These are phyloP conservation scores for Phortica variegata DNA, from an alignment of 1,140 invertebrate species.

Conservation along the genomic window DNA sequence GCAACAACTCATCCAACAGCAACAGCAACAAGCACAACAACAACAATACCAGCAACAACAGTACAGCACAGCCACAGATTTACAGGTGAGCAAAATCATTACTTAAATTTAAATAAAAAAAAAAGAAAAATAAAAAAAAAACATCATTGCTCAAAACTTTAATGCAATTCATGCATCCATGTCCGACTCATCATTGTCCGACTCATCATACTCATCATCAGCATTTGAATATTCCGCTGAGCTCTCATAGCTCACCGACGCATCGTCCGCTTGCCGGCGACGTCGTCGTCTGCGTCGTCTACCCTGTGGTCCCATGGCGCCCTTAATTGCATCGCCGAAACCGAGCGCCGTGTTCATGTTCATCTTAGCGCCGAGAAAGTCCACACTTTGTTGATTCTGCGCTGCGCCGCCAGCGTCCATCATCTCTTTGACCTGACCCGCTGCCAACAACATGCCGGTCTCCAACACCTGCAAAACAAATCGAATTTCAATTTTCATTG, in stretches of 20 bases:
- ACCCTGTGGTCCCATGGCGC: conserved; percentile 12
- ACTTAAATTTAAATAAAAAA: neutral
- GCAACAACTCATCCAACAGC: conserved; percentile 17
- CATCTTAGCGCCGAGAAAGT: conserved; percentile 24
- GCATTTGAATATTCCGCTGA: no score
- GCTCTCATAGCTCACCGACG: no score
- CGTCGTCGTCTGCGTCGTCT: conserved; percentile 5
- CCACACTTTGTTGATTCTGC: conserved; percentile 20
- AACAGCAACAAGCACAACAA: conserved; percentile 14
- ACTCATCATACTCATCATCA: no score
- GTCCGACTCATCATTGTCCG: no score
- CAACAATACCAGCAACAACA: conserved; percentile 14
- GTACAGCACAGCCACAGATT: conserved; percentile 28
- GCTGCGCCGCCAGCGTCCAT: conserved; percentile 28
- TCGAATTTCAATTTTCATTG: neutral
- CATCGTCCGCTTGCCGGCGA: neutral
- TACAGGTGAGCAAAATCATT: conserved; percentile 17
- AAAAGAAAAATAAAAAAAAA: neutral
- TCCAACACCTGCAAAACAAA: conserved; percentile 22
- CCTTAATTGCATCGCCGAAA: conserved; percentile 38
- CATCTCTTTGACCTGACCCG: conserved; percentile 26
- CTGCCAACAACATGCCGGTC: conserved; percentile 25
- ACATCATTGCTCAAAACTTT: neutral
- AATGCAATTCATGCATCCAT: no score
- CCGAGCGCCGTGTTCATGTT: conserved; percentile 18